phyloP scores from a whole-genome alignment of 2,113 vertebrate genomes.

The Xenopus laevis region DNA sequence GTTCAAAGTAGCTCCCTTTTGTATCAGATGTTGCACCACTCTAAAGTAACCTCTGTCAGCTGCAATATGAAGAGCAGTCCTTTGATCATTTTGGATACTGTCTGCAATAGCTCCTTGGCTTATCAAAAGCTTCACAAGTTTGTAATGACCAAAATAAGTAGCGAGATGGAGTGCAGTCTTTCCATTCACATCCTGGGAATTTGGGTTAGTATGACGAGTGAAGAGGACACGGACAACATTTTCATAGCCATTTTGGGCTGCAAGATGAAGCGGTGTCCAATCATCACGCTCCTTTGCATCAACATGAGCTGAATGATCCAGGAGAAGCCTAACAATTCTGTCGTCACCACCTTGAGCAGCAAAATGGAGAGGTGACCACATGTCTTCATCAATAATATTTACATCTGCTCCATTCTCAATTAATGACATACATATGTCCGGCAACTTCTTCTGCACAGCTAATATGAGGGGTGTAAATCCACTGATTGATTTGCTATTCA shows the following conservation, averaged over 20 bases:
- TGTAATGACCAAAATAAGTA: conserved; percentile 68
- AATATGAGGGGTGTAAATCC: conserved; percentile 74
- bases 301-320: conserved; percentile 64
- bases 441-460: conserved; percentile 63
- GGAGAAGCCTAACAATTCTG: conserved; percentile 58
- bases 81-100: conserved; percentile 59
- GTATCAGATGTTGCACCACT: conserved; percentile 70
- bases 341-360: conserved; percentile 78
- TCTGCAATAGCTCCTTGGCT: conserved; percentile 67
- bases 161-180: conserved; percentile 75
- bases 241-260: conserved; percentile 81
- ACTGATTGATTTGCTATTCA: conserved; percentile 61
- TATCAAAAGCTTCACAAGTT: conserved; percentile 74
- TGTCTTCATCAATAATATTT: conserved; percentile 64
- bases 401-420: conserved; percentile 56
- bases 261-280: conserved; percentile 79
- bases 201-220: conserved; percentile 61
- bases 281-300: conserved; percentile 64
- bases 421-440: conserved; percentile 65
- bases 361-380: conserved; percentile 77
- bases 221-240: conserved; percentile 72
- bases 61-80: conserved; percentile 70
- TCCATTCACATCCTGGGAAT: conserved; percentile 59
- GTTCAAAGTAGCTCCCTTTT: conserved; percentile 54
- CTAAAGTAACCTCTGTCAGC: conserved; percentile 76